Evolutionary conservation across 2,888 invertebrate species (phyloP).

Genomic region (Drosophila dives): DNA sequence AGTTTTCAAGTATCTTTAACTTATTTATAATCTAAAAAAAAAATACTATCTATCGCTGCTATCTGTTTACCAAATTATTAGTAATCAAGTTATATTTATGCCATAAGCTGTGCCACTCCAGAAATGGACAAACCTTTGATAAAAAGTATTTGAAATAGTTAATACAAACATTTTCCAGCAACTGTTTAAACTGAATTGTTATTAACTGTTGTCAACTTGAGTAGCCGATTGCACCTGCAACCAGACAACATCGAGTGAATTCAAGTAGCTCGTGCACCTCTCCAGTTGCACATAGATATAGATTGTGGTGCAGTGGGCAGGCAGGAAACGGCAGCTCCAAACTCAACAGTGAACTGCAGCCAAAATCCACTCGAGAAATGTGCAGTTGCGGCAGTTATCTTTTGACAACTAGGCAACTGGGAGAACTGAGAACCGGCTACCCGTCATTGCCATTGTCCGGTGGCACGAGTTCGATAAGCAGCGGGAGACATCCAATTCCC

Average conservation of each 20-base stretch:
- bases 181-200: slow-evolving; percentile 21
- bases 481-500: slow-evolving; percentile 11
- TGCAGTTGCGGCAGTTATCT: slow-evolving; percentile 46
- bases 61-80: slow-evolving; percentile 4
- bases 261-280: slow-evolving; percentile 70
- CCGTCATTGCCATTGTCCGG: slow-evolving; percentile 68
- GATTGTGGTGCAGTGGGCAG: slow-evolving; percentile 6
- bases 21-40: too few relatives aligned
- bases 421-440: slow-evolving; percentile 45
- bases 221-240: slow-evolving; percentile 28
- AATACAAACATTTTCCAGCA: neutral
- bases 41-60: neutral
- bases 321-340: slow-evolving; percentile 74
- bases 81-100: slow-evolving; percentile 28
- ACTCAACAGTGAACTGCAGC: slow-evolving; percentile 45
- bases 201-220: slow-evolving; percentile 22
- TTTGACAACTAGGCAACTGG: slow-evolving; percentile 20
- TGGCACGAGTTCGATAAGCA: slow-evolving; percentile 57
- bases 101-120: neutral
- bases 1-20: neutral
- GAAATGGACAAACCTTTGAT: slow-evolving; percentile 9
- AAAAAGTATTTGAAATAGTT: slow-evolving; percentile 20
- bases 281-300: neutral
- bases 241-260: slow-evolving; percentile 34
- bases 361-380: slow-evolving; percentile 41